Percentiles rank a stretch among this genome's conserved stretches.
phyloP scores from a whole-genome alignment of 2,113 vertebrate species.

The Rafetus swinhoei region DNA sequence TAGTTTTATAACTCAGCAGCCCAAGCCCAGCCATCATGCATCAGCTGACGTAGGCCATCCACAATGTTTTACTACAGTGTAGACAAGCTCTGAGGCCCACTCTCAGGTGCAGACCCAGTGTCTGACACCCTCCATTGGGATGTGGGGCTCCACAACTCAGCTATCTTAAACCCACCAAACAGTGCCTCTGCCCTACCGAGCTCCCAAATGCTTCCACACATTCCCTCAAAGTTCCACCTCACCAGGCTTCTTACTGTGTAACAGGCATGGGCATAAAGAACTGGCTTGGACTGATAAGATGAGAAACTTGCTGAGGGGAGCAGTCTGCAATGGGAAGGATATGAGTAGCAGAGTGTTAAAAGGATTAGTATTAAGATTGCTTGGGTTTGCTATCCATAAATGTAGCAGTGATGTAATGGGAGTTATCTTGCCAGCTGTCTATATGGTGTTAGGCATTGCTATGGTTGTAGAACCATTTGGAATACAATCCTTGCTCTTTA shows the following conservation, averaged over 20 bases:
- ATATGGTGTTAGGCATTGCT: not conserved
- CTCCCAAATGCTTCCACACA: not conserved
- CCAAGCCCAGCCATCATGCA: not conserved
- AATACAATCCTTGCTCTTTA: not conserved
- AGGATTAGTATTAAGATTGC: not conserved
- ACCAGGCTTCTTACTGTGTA: not conserved
- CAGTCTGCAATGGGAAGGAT: not conserved
- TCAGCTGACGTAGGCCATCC: not conserved
- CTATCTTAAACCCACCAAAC: not conserved
- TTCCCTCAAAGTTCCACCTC: not conserved
- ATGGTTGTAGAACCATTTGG: not conserved
- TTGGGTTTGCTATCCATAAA: not conserved
- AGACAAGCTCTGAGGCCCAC: not conserved
- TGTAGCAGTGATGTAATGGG: rapidly evolving
- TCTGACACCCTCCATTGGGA: not conserved
- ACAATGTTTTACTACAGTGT: not conserved
- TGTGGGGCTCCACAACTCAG: not conserved
- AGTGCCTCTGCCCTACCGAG: not conserved
- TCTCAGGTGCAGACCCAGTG: not conserved
- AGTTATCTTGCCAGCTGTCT: conserved; percentile 9
- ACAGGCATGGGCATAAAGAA: conserved; percentile 8
- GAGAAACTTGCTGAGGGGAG: not conserved
- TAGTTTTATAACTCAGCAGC: not conserved
- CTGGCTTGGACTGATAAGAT: not conserved
- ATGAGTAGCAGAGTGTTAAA: not conserved